phyloP scores from a whole-genome alignment of 2,113 vertebrate genomes.

The Phalacrocorax aristotelis region DNA sequence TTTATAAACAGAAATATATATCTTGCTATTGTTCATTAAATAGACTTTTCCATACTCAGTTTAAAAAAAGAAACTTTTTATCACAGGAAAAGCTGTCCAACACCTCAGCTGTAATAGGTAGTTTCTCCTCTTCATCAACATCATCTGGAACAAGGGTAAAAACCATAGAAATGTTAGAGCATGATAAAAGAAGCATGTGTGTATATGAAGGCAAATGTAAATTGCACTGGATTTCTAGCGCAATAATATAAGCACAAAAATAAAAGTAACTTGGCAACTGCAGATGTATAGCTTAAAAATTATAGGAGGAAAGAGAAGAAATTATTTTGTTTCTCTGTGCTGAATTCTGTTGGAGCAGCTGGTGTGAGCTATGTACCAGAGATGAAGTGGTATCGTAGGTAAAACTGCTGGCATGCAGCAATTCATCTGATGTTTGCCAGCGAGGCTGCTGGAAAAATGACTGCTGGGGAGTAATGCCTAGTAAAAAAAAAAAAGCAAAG shows the following conservation, averaged over 20 bases:
- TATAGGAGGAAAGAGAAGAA: neutral
- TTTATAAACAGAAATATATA: neutral
- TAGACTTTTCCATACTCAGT: neutral
- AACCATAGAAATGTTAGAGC: neutral
- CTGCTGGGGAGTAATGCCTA: neutral
- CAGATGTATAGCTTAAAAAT: neutral
- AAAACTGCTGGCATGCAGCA: neutral
- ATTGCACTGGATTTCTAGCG: neutral
- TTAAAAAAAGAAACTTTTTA: neutral
- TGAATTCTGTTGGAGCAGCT: constrained; percentile 3
- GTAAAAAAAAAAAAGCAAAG: neutral
- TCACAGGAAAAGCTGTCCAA: neutral
- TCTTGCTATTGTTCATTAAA: neutral
- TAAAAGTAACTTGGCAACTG: neutral
- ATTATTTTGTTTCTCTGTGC: neutral
- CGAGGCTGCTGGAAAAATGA: neutral
- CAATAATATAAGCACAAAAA: too few species aligned
- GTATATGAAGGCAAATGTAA: neutral
- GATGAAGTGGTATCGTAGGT: neutral
- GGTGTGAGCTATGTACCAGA: neutral
- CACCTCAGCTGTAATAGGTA: neutral
- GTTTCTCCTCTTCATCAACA: neutral
- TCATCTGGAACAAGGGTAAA: neutral
- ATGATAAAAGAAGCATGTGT: neutral
- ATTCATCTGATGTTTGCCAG: neutral